A percentile compares a stretch with the other conserved stretches of the same genome.
phyloP scores from a whole-genome alignment of 2,113 vertebrate species.

The Microcebus ravelobensis region DNA sequence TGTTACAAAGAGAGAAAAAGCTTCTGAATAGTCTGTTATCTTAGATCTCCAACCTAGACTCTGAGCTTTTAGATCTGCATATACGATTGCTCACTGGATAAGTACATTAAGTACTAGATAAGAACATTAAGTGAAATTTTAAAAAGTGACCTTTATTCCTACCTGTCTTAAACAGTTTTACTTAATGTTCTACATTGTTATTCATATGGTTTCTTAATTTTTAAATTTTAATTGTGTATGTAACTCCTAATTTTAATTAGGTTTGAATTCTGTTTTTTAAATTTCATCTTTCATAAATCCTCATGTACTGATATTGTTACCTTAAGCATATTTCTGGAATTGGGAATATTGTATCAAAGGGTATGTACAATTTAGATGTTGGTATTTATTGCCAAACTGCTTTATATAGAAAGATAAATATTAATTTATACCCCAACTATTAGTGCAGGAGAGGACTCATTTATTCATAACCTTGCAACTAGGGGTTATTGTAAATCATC shows the following conservation, averaged over 20 bases:
- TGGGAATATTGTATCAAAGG: neutral
- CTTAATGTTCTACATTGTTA: neutral
- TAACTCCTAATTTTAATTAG: neutral
- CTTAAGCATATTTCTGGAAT: neutral
- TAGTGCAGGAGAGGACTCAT: neutral
- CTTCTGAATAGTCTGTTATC: neutral
- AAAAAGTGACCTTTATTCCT: neutral
- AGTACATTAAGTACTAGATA: neutral
- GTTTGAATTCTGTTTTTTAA: neutral
- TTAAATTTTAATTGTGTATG: neutral
- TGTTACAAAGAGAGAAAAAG: neutral
- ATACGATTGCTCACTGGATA: neutral
- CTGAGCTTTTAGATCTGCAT: neutral
- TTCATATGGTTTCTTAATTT: neutral
- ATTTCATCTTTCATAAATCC: conserved; percentile 4
- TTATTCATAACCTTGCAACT: neutral
- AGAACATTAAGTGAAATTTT: neutral
- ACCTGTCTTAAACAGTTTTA: neutral
- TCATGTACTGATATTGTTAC: neutral
- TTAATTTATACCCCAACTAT: neutral
- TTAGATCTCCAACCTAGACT: neutral
- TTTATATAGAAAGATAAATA: neutral
- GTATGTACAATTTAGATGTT: conserved; percentile 36
- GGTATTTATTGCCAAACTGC: neutral
- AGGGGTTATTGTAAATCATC: conserved; percentile 21